A percentile compares a stretch with the other conserved stretches of the same genome.
phyloP scores from a whole-genome alignment of 2,797 vertebrate species.

The Chelmon rostratus region DNA sequence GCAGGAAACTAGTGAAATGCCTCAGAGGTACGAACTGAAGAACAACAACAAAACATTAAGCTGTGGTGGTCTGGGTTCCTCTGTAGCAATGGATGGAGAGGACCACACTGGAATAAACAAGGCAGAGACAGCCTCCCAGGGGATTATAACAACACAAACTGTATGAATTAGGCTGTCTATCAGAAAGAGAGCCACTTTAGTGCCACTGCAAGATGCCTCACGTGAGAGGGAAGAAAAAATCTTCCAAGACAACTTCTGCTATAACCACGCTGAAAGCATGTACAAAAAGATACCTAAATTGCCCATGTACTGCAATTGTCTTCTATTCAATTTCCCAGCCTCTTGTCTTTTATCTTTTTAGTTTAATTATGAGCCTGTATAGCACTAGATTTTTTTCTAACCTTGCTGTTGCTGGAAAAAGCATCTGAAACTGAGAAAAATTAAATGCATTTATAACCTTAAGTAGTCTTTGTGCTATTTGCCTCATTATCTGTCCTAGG shows the following conservation, averaged over 20 bases:
- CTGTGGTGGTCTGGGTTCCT: slow-evolving; percentile 52
- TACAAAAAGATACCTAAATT: slow-evolving; percentile 61
- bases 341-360: slow-evolving; percentile 51
- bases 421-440: slow-evolving; percentile 46
- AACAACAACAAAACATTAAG: slow-evolving; percentile 65
- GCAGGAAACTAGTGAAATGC: slow-evolving; percentile 45
- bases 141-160: slow-evolving; percentile 59
- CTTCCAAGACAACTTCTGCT: slow-evolving; percentile 31
- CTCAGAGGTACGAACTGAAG: slow-evolving; percentile 63
- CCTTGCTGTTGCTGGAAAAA: slow-evolving; percentile 38
- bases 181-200: slow-evolving; percentile 54
- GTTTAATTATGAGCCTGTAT: slow-evolving; percentile 49
- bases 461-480: slow-evolving; percentile 40
- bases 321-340: slow-evolving; percentile 42
- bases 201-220: slow-evolving; percentile 45
- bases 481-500: slow-evolving; percentile 49
- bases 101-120: slow-evolving; percentile 72
- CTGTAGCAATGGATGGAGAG: slow-evolving; percentile 56
- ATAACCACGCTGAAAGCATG: slow-evolving; percentile 28
- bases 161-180: slow-evolving; percentile 68
- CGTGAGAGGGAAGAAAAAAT: slow-evolving; percentile 30
- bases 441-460: slow-evolving; percentile 58
- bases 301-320: slow-evolving; percentile 43
- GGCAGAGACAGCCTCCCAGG: slow-evolving; percentile 48
- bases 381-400: slow-evolving; percentile 26